Evolutionary conservation across 2,113 vertebrate species (phyloP).

Genomic region (Enhydra lutris): DNA sequence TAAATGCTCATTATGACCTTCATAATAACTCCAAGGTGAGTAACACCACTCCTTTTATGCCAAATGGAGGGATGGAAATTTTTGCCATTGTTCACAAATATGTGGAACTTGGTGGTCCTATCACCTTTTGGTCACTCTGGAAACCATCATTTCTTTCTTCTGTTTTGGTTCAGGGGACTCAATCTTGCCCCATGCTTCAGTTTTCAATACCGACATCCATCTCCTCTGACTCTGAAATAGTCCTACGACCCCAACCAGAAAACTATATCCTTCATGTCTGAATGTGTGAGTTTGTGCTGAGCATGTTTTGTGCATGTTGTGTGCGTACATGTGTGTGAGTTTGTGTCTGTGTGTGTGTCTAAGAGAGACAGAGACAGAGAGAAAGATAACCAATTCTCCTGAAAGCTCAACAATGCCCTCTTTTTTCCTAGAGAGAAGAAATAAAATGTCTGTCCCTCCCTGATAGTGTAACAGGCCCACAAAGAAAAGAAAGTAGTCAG

Average conservation of each 20-base stretch:
- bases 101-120: background rate
- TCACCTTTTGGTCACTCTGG: background rate
- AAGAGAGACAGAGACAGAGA: background rate
- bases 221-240: background rate
- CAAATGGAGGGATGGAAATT: background rate
- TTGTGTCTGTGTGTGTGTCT: background rate
- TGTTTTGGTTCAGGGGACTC: background rate
- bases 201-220: background rate
- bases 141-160: background rate
- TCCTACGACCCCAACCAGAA: background rate
- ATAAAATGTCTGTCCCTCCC: background rate
- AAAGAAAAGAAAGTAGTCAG: background rate
- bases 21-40: background rate
- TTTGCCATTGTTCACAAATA: background rate
- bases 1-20: background rate
- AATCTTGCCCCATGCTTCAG: background rate
- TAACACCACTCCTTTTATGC: too few species aligned
- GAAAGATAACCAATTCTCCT: background rate
- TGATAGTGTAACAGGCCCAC: background rate
- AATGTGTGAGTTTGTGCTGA: background rate
- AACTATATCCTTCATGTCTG: background rate
- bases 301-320: background rate
- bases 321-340: background rate
- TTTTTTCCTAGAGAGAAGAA: background rate
- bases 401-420: background rate